These are phyloP conservation scores for Lepidurus packardi DNA, from an alignment of 1,140 invertebrate genomes.

Conservation along the genomic window DNA sequence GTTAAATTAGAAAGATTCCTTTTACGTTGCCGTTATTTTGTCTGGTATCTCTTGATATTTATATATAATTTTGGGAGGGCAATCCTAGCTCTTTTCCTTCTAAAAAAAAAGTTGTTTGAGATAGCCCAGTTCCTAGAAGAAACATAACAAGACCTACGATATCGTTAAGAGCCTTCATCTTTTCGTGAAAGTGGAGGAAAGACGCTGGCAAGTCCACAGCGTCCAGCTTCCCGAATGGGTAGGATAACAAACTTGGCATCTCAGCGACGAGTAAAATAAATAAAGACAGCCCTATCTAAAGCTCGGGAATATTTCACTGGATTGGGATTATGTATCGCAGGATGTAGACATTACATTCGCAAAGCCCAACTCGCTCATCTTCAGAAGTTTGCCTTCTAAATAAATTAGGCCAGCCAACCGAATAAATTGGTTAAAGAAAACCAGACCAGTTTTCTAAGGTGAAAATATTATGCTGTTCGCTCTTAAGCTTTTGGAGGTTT, in stretches of 20 bases:
- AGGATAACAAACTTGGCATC: neutral
- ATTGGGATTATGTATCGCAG: slow-evolving; percentile 4
- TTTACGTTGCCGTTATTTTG: neutral
- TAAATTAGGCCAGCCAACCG: neutral
- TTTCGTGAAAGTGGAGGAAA: neutral
- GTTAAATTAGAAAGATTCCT: neutral
- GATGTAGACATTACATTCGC: slow-evolving; percentile 3
- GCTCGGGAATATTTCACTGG: slow-evolving; percentile 3
- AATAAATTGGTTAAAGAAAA: neutral
- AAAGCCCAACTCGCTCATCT: slow-evolving; percentile 1
- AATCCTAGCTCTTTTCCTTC: too few relatives aligned
- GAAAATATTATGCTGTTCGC: neutral
- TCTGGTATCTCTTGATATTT: neutral
- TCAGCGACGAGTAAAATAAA: slow-evolving; percentile 15
- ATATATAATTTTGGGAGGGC: too few relatives aligned
- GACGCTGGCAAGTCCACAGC: neutral
- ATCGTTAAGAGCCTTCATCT: slow-evolving; percentile 1
- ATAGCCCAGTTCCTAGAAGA: neutral
- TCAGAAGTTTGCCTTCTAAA: neutral
- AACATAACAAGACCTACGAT: slow-evolving; percentile 14
- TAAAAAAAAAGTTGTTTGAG: too few relatives aligned
- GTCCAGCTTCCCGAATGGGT: slow-evolving; percentile 5
- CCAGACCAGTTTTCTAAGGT: neutral
- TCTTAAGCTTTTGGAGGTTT: neutral
- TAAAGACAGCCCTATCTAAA: neutral